Evolutionary conservation across 1,140 invertebrate genomes (phyloP).

Genomic region (Drosophila carrolli): DNA sequence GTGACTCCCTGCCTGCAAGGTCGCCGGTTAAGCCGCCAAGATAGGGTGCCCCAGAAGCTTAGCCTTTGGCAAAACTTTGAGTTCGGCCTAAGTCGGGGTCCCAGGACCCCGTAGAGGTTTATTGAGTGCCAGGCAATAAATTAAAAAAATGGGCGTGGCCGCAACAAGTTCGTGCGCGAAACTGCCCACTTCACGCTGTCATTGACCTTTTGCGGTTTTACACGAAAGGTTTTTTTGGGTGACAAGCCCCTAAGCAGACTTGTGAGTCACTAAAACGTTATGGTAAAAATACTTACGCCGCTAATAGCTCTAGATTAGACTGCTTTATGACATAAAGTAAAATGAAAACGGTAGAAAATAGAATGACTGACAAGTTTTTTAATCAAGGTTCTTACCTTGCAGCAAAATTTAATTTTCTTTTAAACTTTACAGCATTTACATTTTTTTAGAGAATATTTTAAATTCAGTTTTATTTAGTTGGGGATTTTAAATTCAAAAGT

Average conservation of each 20-base stretch:
- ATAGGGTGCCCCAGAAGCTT: conserved; percentile 13
- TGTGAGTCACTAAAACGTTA: conserved; percentile 16
- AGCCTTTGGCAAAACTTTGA: conserved; percentile 29
- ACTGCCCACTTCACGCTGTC: conserved; percentile 38
- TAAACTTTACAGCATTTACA: too few relatives aligned
- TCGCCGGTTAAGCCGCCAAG: conserved; percentile 10
- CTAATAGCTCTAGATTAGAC: background rate
- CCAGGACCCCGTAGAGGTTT: conserved; percentile 36
- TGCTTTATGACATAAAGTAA: too few relatives aligned
- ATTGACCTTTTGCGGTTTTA: conserved; percentile 52
- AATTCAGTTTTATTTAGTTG: too few relatives aligned
- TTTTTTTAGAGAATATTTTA: too few relatives aligned
- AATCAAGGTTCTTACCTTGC: background rate
- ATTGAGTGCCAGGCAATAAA: conserved; percentile 74
- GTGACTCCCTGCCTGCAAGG: conserved; percentile 5
- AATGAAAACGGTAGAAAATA: background rate
- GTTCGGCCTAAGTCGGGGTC: background rate
- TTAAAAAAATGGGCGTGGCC: conserved; percentile 62
- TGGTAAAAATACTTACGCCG: background rate
- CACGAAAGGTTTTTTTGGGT: conserved; percentile 17
- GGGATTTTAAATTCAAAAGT: too few relatives aligned
- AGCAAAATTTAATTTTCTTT: too few relatives aligned
- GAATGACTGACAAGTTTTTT: background rate
- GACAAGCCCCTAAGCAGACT: conserved; percentile 29
- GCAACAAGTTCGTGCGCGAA: conserved; percentile 53